Base-by-base conservation (phyloP, 2,797 vertebrate species). In the Danio choprae region DNA sequence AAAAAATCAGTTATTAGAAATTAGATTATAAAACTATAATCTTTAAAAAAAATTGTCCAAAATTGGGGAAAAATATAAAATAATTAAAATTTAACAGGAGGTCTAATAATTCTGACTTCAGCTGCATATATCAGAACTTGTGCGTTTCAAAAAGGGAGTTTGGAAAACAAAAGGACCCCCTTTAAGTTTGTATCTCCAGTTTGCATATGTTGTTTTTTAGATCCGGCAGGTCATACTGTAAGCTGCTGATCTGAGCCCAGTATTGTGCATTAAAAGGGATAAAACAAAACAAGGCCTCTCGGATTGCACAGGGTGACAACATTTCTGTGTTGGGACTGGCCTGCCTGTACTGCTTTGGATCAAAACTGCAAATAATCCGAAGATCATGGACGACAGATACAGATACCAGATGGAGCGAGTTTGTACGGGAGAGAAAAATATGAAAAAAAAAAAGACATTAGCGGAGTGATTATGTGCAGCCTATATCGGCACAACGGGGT, bases 381-480 rank as follows among this genome's bases (percentile, higher is more conserved):
- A 44, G 59, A 70, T 70, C 46, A 56, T n/a, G 40, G 18, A 56
- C 13, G 58, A 77, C 48, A 75, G 62, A 81, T 76, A 62, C 74
- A 84, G 78, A 74, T 63, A 72, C 76, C 82, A 85, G 83, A 84
- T 80, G 83, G 84, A 79, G 56, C 5, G 59, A 64, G 51, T 77
- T 76, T 72, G 63, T 71, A 44, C 11, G 60, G 20, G 68, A 84
- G 67, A 71, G 74, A 48, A 64, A 29, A 46, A 81, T 74, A 64
- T 56, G 6, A 48, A 59, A 29, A 48, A 59, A n/a, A 51, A 63
- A 74, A 74, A 79, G 63, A 38, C 82, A 79, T 85, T 79, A 84
- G 83, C 6, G 13, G 77, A 67, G 67, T 18, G 75, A 80, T 84
- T 83, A 74, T 79, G 68, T 74, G 65, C 50, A n/a, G 77, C 40